Percentiles rank a stretch among this genome's conserved stretches.
phyloP scores from a whole-genome alignment of 1,140 invertebrate genomes.

The Thaumatotibia leucotreta region DNA sequence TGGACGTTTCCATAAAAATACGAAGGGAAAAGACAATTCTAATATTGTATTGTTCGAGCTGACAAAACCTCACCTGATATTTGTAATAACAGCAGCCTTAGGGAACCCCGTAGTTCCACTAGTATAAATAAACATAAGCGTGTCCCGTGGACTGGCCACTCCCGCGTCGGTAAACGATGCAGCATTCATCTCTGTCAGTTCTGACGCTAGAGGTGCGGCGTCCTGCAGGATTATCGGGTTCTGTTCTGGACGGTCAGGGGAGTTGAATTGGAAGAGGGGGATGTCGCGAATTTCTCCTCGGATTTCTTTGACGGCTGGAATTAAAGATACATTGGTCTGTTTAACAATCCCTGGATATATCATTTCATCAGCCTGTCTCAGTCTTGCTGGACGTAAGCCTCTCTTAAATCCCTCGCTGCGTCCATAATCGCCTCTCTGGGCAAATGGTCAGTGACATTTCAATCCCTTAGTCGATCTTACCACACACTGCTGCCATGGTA shows the following conservation, averaged over 20 bases:
- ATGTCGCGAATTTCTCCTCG: constrained; percentile 70
- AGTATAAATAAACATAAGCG: constrained; percentile 91
- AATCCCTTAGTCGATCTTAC: too few species aligned
- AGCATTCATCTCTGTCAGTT: constrained; percentile 62
- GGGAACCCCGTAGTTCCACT: constrained; percentile 96
- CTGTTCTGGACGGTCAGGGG: constrained; percentile 43
- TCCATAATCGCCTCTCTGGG: too few species aligned
- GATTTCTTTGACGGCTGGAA: constrained; percentile 78
- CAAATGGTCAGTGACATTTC: too few species aligned
- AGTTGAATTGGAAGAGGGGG: constrained; percentile 78
- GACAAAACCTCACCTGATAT: constrained; percentile 80
- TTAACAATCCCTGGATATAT: too few species aligned
- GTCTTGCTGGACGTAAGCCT: too few species aligned
- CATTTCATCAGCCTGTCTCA: too few species aligned
- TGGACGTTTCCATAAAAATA: too few species aligned
- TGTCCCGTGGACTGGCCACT: constrained; percentile 75
- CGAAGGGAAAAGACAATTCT: too few species aligned
- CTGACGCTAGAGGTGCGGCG: constrained; percentile 69
- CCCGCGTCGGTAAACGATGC: constrained; percentile 48
- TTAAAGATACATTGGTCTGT: neutral
- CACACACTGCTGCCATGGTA: too few species aligned
- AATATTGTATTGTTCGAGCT: neutral
- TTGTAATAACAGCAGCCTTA: constrained; percentile 93
- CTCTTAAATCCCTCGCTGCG: too few species aligned
- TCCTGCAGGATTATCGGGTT: constrained; percentile 54